These are phyloP conservation scores for Pomacea maculata DNA, from an alignment of 1,140 invertebrate species.

Conservation along the genomic window DNA sequence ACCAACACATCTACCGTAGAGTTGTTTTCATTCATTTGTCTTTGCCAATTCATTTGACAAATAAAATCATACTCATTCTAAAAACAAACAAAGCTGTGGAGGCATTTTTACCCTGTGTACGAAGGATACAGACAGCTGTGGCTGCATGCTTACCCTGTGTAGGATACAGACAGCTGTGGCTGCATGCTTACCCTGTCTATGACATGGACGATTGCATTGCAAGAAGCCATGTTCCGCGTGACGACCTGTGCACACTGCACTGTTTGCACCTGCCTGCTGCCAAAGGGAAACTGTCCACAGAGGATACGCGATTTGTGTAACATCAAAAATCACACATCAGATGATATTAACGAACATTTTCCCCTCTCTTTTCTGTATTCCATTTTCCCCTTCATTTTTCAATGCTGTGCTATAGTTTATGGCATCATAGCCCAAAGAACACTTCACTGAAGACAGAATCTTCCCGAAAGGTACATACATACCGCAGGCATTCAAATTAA, in stretches of 20 bases:
- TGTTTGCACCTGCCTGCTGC: constrained; percentile 26
- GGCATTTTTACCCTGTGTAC: too few relatives aligned
- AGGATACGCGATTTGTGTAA: too few relatives aligned
- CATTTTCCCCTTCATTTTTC: too few relatives aligned
- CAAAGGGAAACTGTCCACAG: constrained; percentile 36
- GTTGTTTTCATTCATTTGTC: neutral
- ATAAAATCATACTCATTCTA: neutral
- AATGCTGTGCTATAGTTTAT: neutral
- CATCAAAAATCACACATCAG: too few relatives aligned
- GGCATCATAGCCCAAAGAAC: neutral
- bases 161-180: too few relatives aligned
- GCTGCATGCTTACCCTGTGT: neutral
- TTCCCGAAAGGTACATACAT: neutral
- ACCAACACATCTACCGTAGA: too few relatives aligned
- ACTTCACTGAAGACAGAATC: neutral
- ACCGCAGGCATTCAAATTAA: neutral
- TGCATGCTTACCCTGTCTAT: constrained; percentile 41
- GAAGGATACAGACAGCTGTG: too few relatives aligned
- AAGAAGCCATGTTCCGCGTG: constrained; percentile 34
- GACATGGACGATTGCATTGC: constrained; percentile 46
- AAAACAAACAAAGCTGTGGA: neutral
- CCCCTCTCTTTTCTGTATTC: too few relatives aligned
- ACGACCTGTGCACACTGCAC: constrained; percentile 45
- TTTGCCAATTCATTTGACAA: neutral
- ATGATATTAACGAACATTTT: too few relatives aligned